Evolutionary conservation across 2,797 vertebrate genomes (phyloP), one percentile per base, ranked within the genome.

Genomic region (Micrastur ruficollis): DNA sequence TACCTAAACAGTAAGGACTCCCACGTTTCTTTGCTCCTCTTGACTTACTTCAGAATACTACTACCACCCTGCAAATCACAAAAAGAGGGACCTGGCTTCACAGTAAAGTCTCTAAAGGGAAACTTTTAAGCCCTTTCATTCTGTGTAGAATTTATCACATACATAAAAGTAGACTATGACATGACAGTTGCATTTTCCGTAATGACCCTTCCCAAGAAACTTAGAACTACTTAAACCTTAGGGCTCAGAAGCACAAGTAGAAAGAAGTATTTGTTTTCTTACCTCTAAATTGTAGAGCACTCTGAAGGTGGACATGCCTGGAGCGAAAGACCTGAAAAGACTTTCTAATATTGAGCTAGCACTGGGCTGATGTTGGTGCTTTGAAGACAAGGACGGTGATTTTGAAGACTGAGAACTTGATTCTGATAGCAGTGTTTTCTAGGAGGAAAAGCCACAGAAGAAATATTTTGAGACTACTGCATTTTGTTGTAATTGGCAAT

Each of bases 221-320:
- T 34, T 7, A 29, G 20, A 85, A 73, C 49, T 47, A 38, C 5
- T 84, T 74, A 34, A 59, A 14, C n/a, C 11, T 44, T 32, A 29
- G 29, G 8, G 27, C 10, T 85, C n/a, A 92, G 40, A 78, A 86
- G 31, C 21, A 53, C 7, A 40, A 81, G 31, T 7, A 53, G n/a
- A 65, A 85, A 89, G 12, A 8, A 92, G 6, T 7, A n/a, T 58
- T 34, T 74, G 7, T 31, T 61, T 88, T 86, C 97, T 95, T 98
- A 99, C 99, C 99, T 99, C 99, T 50, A 99, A 98, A 94, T 99
- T 99, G 97, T 99, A 99, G 2, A 99, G 99, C 42, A 99, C 99
- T 98, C 99, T 98, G 97, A 99, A 99, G 21, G 99, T 99, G 67
- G 99, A 99, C 99, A 99, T 99, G 97, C 99, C 99, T 3, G 99